A percentile compares a stretch with the other conserved stretches of the same genome.
phyloP scores from a whole-genome alignment of 1,140 invertebrate species.

The Phocides pigmalion region DNA sequence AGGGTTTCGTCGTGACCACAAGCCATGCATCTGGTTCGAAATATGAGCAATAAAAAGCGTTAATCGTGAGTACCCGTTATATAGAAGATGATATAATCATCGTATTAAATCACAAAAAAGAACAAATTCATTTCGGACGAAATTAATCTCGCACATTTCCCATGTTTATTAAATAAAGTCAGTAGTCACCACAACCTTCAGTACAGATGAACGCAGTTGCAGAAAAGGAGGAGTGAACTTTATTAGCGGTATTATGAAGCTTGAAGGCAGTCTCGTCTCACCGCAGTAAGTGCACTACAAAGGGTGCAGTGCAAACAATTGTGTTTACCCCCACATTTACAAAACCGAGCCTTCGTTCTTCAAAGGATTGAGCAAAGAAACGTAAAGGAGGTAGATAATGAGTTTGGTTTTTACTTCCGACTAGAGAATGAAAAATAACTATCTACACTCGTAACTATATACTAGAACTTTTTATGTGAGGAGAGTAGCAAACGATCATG shows the following conservation, averaged over 20 bases:
- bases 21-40: too few species aligned
- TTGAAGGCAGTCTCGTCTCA: background rate
- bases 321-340: slow-evolving; percentile 4
- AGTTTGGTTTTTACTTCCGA: background rate
- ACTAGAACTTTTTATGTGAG: too few species aligned
- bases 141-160: too few species aligned
- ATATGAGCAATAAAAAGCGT: too few species aligned
- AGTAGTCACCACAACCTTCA: background rate
- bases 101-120: too few species aligned
- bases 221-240: slow-evolving; percentile 1
- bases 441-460: too few species aligned
- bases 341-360: slow-evolving; percentile 5
- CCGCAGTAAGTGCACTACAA: slow-evolving; percentile 3
- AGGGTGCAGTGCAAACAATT: slow-evolving; percentile 4
- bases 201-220: background rate
- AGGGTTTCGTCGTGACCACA: too few species aligned
- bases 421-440: too few species aligned
- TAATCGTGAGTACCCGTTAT: too few species aligned
- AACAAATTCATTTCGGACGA: too few species aligned
- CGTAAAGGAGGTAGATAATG: background rate
- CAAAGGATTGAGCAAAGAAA: slow-evolving; percentile 2
- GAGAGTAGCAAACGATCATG: too few species aligned
- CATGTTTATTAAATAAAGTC: background rate
- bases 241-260: slow-evolving; percentile 13
- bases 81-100: too few species aligned